phyloP scores from a whole-genome alignment of 2,113 vertebrate genomes.

The Rhinopomastus cyanomelas region DNA sequence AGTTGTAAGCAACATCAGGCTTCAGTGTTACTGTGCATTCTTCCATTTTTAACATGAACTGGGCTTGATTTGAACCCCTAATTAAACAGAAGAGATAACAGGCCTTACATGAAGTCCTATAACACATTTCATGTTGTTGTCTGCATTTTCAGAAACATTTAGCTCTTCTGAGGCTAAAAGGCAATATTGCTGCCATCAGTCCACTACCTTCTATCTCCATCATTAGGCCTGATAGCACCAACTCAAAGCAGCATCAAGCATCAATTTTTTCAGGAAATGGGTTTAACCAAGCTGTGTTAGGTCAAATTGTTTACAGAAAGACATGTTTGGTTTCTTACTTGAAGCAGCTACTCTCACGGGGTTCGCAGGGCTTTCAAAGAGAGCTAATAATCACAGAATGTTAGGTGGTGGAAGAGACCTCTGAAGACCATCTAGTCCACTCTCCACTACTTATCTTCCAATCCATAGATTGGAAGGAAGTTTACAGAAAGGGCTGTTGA shows the following conservation, averaged over 20 bases:
- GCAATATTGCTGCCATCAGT: background rate
- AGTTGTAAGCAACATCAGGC: constrained; percentile 89
- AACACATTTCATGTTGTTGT: background rate
- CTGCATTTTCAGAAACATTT: background rate
- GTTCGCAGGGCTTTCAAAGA: background rate
- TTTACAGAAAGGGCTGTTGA: background rate
- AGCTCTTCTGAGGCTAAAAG: background rate
- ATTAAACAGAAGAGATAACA: constrained; percentile 18
- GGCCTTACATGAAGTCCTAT: background rate
- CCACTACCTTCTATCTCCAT: background rate
- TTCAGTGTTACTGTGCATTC: constrained; percentile 65
- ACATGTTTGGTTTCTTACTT: background rate
- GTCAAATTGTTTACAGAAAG: background rate
- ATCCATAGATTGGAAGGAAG: fast-evolving
- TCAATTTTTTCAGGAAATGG: background rate
- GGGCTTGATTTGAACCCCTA: constrained; percentile 46
- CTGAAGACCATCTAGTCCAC: no score
- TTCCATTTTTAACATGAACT: constrained; percentile 35
- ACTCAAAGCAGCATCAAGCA: background rate
- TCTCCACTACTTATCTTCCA: background rate
- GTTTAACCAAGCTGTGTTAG: background rate
- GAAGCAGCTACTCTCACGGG: background rate
- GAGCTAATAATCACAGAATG: background rate
- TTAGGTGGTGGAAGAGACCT: no score
- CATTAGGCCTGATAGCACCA: background rate